These are phyloP conservation scores for Meriones psammophilus DNA, from an alignment of 2,797 vertebrate species.

Conservation along the genomic window DNA sequence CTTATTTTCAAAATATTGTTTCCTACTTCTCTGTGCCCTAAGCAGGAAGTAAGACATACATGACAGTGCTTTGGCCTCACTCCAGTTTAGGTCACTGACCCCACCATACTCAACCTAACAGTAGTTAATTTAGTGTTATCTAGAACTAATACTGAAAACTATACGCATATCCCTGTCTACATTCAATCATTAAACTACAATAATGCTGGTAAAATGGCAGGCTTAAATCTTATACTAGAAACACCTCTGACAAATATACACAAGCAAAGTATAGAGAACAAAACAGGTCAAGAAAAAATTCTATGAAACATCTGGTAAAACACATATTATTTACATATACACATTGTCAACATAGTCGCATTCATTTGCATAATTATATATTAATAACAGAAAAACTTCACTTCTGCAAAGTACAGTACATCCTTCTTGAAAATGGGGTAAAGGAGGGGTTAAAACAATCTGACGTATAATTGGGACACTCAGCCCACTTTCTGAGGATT, in stretches of 20 bases:
- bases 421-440: constrained; percentile 94
- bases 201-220: constrained; percentile 96
- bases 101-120: constrained; percentile 93
- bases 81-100: constrained; percentile 93
- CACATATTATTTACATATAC: constrained; percentile 96
- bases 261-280: constrained; percentile 94
- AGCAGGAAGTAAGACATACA: constrained; percentile 93
- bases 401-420: constrained; percentile 96
- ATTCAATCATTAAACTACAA: constrained; percentile 96
- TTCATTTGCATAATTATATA: constrained; percentile 96
- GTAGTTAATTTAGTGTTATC: constrained; percentile 94
- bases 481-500: constrained; percentile 95
- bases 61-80: constrained; percentile 94
- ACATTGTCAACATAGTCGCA: constrained; percentile 95
- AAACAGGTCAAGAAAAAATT: constrained; percentile 94
- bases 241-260: constrained; percentile 95
- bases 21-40: constrained; percentile 94
- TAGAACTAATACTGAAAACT: constrained; percentile 95
- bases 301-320: constrained; percentile 95
- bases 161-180: constrained; percentile 94
- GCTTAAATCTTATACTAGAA: constrained; percentile 95
- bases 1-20: constrained; percentile 94
- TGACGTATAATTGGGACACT: constrained; percentile 86
- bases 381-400: constrained; percentile 95
- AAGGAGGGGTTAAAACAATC: constrained; percentile 93